phyloP scores from a whole-genome alignment of 2,113 vertebrate genomes.

The Chaetodon auriga region DNA sequence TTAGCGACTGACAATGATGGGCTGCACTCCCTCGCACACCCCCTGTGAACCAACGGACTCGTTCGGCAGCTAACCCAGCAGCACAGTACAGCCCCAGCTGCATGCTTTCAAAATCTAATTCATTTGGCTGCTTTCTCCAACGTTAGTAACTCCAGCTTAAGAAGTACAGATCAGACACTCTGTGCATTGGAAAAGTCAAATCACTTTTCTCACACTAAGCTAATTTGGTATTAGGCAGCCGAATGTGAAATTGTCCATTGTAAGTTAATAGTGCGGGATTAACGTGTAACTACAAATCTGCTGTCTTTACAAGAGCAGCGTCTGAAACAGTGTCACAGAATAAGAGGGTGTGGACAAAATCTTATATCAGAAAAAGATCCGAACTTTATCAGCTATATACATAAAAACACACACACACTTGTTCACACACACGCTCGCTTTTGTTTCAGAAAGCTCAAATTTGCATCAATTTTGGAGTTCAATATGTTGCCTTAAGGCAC shows the following conservation, averaged over 20 bases:
- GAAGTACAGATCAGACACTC: not conserved
- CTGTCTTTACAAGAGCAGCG: not conserved
- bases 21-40: no score
- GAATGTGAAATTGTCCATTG: slow-evolving; percentile 16
- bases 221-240: not conserved
- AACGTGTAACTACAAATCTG: not conserved
- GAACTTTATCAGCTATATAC: not conserved
- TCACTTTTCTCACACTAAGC: not conserved
- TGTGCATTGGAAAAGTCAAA: not conserved
- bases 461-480: not conserved
- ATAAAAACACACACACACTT: not conserved
- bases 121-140: no score
- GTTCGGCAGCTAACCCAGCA: no score
- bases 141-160: not conserved
- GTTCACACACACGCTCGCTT: not conserved
- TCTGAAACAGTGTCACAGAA: no score
- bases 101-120: no score
- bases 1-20: no score
- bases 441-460: not conserved
- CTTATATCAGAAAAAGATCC: not conserved
- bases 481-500: not conserved
- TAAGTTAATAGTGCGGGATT: not conserved
- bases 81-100: no score
- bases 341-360: not conserved
- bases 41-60: no score